Percentiles rank a stretch among this genome's conserved stretches.
Evolutionary conservation across 2,113 vertebrate genomes (phyloP).

Genomic region (Ceyx cyanopectus): DNA sequence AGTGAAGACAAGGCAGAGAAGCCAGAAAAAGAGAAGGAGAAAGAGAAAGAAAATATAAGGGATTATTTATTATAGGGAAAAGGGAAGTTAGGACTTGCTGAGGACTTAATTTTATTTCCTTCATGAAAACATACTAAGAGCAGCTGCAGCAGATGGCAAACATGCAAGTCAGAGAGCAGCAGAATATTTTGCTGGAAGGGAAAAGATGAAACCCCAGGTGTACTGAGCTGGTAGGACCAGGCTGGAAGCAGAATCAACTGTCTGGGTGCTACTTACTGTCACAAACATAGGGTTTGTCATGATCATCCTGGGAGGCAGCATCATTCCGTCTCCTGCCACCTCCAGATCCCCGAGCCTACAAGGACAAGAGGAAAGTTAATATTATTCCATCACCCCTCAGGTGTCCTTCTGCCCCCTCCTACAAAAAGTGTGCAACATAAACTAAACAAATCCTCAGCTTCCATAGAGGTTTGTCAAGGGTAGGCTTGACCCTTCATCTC

Average conservation of each 20-base stretch:
- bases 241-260: conserved; percentile 38
- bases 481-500: conserved; percentile 2
- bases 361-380: conserved; percentile 41
- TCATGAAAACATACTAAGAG: conserved; percentile 28
- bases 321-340: conserved; percentile 90
- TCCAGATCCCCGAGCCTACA: conserved; percentile 90
- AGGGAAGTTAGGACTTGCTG: conserved; percentile 2
- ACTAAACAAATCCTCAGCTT: conserved; percentile 50
- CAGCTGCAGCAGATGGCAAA: background rate
- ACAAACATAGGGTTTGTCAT: conserved; percentile 97
- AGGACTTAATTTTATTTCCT: conserved; percentile 14
- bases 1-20: conserved; percentile 31
- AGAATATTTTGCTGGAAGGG: conserved; percentile 23
- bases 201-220: conserved; percentile 6
- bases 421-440: background rate
- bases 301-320: conserved; percentile 87
- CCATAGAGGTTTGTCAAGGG: conserved; percentile 6
- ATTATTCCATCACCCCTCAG: background rate
- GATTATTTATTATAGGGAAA: conserved; percentile 23
- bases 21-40: conserved; percentile 29
- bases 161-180: background rate
- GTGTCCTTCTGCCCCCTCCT: conserved; percentile 10
- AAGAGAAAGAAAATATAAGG: conserved; percentile 12
- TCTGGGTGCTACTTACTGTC: conserved; percentile 89
- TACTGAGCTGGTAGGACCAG: background rate